Base-by-base conservation (phyloP, 2,888 invertebrate species). In the Callyntrura sp. region DNA sequence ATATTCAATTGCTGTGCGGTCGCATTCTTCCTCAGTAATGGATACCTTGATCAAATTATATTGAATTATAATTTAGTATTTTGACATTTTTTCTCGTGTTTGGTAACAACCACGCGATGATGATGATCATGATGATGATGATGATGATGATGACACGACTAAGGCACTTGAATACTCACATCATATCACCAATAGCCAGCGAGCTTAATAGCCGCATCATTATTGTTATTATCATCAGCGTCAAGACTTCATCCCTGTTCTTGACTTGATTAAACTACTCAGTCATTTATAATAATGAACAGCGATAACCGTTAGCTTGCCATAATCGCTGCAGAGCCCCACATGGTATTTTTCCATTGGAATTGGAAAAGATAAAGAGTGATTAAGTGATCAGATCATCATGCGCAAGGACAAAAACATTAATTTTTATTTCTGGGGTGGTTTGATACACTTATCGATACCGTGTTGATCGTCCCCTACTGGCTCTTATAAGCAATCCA, bases 241-340 rank as follows among this genome's bases (percentile, higher is more conserved):
- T 35, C 14, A 35, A n/a, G 12, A 68, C 17, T 68, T 48, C 12
- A 28, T 23, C 73, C 25, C 35, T 62, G 84, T 84, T 70, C 84
- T 84, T 84, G 84, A 70, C 84, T 84, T 84, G 70, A 84, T 84
- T 84, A 70, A 84, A 68, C 55, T 70, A 84, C 25, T 84, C 84
- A 84, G 12, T 55, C 23, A 70, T 55, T 55, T 68, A 35, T 2
- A 35, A 35, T 6, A 35, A 35, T 35, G 35, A 35, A 35, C 6
- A 6, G 6, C 6, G 35, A 35, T 35, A 35, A 35, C 35, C 35
- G 35, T 35, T 35, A 35, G 3, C 6, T 35, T 35, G 6, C 35
- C 3, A 35, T 35, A 35, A 35, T 35, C 3, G 35, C 35, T 35
- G 6, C 35, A 35, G 35, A 35, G 6, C 35, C 35, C 6, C 2